These are phyloP conservation scores for Polymixis flavicincta DNA, from an alignment of 2,888 invertebrate genomes.

Conservation along the genomic window DNA sequence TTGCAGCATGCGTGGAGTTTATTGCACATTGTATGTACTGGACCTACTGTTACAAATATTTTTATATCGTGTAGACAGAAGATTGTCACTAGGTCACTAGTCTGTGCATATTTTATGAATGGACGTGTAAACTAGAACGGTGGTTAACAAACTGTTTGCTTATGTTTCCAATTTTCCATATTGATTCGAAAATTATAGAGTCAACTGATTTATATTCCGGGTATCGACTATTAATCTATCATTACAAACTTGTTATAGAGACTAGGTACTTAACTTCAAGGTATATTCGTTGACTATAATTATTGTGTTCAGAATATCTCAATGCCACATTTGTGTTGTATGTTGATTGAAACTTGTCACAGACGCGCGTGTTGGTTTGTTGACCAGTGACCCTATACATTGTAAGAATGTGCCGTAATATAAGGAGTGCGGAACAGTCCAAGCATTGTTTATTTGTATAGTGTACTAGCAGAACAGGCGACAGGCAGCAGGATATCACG, in stretches of 20 bases:
- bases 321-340: slow-evolving; percentile 11
- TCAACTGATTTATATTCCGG: neutral
- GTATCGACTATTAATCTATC: neutral
- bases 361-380: neutral
- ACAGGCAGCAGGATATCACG: slow-evolving; percentile 49
- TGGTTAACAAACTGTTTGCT: slow-evolving; percentile 23
- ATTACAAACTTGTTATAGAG: neutral
- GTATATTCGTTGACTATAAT: too few relatives aligned
- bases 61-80: neutral
- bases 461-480: neutral
- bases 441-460: neutral
- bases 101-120: slow-evolving; percentile 57
- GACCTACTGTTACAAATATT: slow-evolving; percentile 25
- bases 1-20: neutral
- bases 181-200: slow-evolving; percentile 31
- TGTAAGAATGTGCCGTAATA: slow-evolving; percentile 27
- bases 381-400: neutral
- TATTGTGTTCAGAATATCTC: neutral
- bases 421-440: slow-evolving; percentile 35
- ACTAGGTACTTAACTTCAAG: neutral
- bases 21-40: neutral
- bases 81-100: slow-evolving; percentile 6
- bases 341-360: neutral
- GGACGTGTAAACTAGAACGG: slow-evolving; percentile 56
- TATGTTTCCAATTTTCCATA: slow-evolving; percentile 15